Conservation (phyloP, 2,113 vertebrate genomes). For the Catagonus wagneri region DNA sequence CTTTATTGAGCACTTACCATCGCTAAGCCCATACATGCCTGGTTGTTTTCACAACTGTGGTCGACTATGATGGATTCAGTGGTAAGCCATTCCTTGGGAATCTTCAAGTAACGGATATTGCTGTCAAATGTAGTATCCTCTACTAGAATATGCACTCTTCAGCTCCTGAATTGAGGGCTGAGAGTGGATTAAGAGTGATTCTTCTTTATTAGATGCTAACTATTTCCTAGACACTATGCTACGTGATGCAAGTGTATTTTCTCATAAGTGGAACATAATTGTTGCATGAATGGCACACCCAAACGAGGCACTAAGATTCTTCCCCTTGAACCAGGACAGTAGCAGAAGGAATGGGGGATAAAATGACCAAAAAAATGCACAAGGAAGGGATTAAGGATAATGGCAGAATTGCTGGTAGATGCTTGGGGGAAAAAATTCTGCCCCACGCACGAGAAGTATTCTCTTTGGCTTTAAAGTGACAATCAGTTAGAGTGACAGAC, state of each 20-base stretch:
- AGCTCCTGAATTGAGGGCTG: background rate
- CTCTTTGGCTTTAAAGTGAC: background rate
- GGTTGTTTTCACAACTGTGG: background rate
- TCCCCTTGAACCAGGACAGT: background rate
- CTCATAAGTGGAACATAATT: background rate
- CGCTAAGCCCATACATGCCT: background rate
- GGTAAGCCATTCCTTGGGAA: background rate
- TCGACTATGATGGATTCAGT: background rate
- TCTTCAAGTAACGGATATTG: background rate
- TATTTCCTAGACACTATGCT: background rate
- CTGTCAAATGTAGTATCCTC: constrained; percentile 11
- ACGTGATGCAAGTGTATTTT: background rate
- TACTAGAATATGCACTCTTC: background rate
- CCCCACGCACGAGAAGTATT: background rate
- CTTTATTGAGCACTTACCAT: background rate
- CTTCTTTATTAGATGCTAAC: background rate
- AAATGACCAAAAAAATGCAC: background rate
- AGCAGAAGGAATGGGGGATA: background rate
- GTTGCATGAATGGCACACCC: background rate
- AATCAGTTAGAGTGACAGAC: background rate
- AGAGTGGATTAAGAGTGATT: background rate
- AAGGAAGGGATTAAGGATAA: background rate
- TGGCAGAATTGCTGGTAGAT: background rate
- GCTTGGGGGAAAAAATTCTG: background rate
- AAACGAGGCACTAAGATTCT: background rate